Conservation (phyloP, 92 coral and sea anemone genomes). For the Porites divaricata region DNA sequence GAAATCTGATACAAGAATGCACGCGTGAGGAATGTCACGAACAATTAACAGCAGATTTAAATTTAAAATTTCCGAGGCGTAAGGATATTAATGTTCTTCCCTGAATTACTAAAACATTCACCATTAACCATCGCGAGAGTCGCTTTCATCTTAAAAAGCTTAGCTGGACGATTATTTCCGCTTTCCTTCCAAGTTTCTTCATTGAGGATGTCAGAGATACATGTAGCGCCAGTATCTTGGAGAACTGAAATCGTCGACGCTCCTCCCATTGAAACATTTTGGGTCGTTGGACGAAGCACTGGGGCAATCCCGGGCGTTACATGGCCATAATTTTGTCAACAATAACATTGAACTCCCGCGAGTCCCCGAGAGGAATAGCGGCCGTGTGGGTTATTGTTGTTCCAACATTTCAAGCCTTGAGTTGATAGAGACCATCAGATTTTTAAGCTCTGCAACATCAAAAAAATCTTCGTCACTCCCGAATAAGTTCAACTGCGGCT, state of each 20-base stretch:
- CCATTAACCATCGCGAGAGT: constrained; percentile 41
- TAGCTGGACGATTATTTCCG: constrained; percentile 31
- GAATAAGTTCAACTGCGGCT: background rate
- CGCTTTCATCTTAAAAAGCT: constrained; percentile 36
- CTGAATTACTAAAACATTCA: constrained; percentile 2
- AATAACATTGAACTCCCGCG: background rate
- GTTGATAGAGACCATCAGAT: background rate
- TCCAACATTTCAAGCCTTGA: background rate
- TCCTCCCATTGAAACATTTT: background rate
- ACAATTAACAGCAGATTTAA: constrained; percentile 37
- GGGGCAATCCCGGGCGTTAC: constrained; percentile 54
- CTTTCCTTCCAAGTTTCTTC: constrained; percentile 57
- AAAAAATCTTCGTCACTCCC: background rate
- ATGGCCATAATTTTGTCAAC: constrained; percentile 25
- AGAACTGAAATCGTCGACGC: constrained; percentile 22
- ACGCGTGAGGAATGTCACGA: constrained; percentile 36
- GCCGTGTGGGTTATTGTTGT: background rate
- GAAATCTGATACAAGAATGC: constrained; percentile 50
- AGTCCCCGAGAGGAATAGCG: background rate
- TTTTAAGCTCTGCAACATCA: background rate
- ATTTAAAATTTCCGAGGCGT: constrained; percentile 38
- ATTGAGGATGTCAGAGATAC: constrained; percentile 25
- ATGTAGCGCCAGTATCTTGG: constrained; percentile 55
- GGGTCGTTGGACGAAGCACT: constrained; percentile 2
- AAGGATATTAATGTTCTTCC: constrained; percentile 27